Evolutionary conservation across 2,888 invertebrate genomes (phyloP), one percentile per base, ranked within the genome.

Genomic region (Auanema sp.): DNA sequence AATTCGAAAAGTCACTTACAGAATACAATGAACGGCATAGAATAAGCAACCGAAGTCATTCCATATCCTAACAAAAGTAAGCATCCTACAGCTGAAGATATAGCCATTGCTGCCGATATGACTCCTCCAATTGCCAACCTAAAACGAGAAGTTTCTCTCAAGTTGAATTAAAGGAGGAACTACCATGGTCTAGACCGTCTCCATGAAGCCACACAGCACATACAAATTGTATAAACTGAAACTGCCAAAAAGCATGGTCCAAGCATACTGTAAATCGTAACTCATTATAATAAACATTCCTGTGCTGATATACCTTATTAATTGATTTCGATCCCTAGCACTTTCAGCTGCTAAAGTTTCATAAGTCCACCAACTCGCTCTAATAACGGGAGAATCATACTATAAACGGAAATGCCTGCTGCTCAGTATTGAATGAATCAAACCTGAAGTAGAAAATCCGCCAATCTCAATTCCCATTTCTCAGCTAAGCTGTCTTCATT

Each of bases 101-200:
- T 93, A 4, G 93, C 93, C 90, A 93, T 91, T 0, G 90, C 91
- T 0, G 94, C 93, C 0, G 93, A 93, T 18, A 93, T 84, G 78
- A 93, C 93, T 21, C 94, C 94, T 72, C 93, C 88, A 47, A 74
- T 74, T 12, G 73, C 73, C 14, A 73, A 61, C 70, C 70, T 73
- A 23, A 47, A 71, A 47, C n/a, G 4, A 25, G 42, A 33, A 3
- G 8, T 33, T 8, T 5, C 3, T 8, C 8, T 33, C 33, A 5
- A 5, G 33, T 33, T 33, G 4, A 8, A 33, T 33, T 3, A 33
- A 8, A 5, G 8, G 8, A 8, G 3, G 33, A 33, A 8, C n/a
- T 24, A 69, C 90, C 91, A 91, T 0, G 93, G 93, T 83, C 94
- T 93, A 33, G 92, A 92, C 59, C 92, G 88, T 24, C 93, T 92